Percentiles rank a stretch among this genome's conserved stretches.
Conservation (phyloP, 2,888 invertebrate genomes). For the Mesorhabditis spiculigera region DNA sequence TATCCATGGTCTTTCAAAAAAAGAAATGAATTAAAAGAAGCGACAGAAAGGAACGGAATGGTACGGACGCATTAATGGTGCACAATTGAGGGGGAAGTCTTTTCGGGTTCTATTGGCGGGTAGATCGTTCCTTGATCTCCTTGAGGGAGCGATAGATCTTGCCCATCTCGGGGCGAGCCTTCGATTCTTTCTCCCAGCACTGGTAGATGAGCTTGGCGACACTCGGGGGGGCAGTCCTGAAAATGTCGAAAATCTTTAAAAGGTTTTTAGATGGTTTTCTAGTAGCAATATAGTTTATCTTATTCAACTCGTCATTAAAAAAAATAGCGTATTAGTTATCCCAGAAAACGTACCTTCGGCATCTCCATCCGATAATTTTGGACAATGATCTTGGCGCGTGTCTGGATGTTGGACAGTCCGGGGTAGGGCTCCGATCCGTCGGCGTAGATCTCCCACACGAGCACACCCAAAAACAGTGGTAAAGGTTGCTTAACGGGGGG, state of each 20-base stretch:
- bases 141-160: constrained; percentile 13
- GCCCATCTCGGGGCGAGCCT: constrained; percentile 27
- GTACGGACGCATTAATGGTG: too few species aligned
- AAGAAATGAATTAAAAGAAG: too few species aligned
- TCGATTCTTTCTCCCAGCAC: constrained; percentile 37
- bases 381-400: constrained; percentile 49
- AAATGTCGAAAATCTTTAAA: neutral
- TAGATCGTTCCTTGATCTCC: neutral
- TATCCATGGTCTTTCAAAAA: too few species aligned
- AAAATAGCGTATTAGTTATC: constrained; percentile 2
- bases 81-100: too few species aligned
- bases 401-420: constrained; percentile 44
- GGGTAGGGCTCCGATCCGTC: constrained; percentile 51
- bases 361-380: constrained; percentile 50
- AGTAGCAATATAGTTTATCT: constrained; percentile 7
- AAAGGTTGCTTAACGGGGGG: neutral
- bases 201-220: constrained; percentile 19
- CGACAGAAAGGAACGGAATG: too few species aligned
- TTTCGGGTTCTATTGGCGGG: neutral
- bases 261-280: neutral
- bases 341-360: constrained; percentile 31
- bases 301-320: neutral
- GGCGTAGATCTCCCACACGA: constrained; percentile 50
- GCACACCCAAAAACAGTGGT: constrained; percentile 19
- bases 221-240: neutral